These are phyloP conservation scores for Beroe forskalii DNA, from an alignment of 37 sponge, comb jelly and placozoan genomes.

Conservation along the genomic window DNA sequence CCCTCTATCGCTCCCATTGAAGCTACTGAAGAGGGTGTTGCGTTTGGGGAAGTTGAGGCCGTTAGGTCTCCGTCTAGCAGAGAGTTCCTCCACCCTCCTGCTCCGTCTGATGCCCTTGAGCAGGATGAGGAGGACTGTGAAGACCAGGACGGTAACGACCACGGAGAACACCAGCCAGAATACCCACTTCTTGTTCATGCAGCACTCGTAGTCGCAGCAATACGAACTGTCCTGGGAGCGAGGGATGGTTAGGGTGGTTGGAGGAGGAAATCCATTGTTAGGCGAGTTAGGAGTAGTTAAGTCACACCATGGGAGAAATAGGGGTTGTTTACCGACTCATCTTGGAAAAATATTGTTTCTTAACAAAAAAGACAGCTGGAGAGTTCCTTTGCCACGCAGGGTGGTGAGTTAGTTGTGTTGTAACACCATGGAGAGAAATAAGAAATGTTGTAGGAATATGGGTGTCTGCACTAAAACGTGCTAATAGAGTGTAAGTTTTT, in stretches of 20 bases:
- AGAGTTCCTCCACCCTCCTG: background rate
- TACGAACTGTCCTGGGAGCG: background rate
- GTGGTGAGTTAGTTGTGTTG: too few relatives aligned
- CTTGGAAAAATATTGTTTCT: background rate
- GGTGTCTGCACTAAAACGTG: too few relatives aligned
- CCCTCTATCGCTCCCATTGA: background rate
- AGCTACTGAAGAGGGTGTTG: too few relatives aligned
- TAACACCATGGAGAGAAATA: too few relatives aligned
- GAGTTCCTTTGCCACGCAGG: too few relatives aligned
- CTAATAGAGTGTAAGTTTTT: too few relatives aligned
- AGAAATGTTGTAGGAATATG: too few relatives aligned
- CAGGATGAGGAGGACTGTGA: slow-evolving; percentile 6
- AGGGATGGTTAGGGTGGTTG: too few relatives aligned
- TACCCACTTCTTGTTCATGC: slow-evolving; percentile 44
- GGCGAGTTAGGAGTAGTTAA: background rate
- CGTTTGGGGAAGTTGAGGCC: too few relatives aligned
- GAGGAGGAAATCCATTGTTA: background rate
- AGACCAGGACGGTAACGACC: slow-evolving; percentile 2
- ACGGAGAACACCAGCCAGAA: slow-evolving; percentile 56
- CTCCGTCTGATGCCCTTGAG: slow-evolving; percentile 36
- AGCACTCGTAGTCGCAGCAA: slow-evolving; percentile 47
- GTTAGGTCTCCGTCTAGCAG: too few relatives aligned
- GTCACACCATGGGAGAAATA: background rate
- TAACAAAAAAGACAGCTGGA: too few relatives aligned
- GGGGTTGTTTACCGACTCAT: background rate